phyloP scores from a whole-genome alignment of 2,888 invertebrate genomes.

The Helleia helle region DNA sequence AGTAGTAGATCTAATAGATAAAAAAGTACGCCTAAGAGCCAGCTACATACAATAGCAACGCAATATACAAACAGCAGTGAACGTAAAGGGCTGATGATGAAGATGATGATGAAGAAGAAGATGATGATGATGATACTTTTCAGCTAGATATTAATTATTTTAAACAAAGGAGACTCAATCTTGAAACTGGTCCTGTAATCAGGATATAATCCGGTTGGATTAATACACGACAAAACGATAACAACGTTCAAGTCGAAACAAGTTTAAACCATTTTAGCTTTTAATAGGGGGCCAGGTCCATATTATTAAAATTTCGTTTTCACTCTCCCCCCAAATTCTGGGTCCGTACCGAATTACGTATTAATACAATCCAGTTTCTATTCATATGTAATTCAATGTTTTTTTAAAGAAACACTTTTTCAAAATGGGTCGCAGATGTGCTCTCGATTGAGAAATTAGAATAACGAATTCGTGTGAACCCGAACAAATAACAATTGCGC shows the following conservation, averaged over 20 bases:
- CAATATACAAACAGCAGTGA: no score
- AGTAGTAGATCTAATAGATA: no score
- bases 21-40: no score
- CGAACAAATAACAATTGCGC: slow-evolving; percentile 17
- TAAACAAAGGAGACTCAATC: background rate
- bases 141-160: no score
- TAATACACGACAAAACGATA: slow-evolving; percentile 21
- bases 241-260: slow-evolving; percentile 31
- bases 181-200: slow-evolving; percentile 11
- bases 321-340: slow-evolving; percentile 59
- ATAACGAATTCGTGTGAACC: slow-evolving; percentile 52
- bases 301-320: slow-evolving; percentile 57
- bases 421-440: slow-evolving; percentile 64
- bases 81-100: no score
- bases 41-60: no score
- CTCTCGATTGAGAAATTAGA: slow-evolving; percentile 59
- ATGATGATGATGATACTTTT: no score
- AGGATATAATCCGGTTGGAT: slow-evolving; percentile 16
- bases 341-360: slow-evolving; percentile 65
- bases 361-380: slow-evolving; percentile 71
- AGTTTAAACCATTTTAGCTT: slow-evolving; percentile 43
- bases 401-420: slow-evolving; percentile 55
- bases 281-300: slow-evolving; percentile 42
- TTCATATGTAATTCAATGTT: slow-evolving; percentile 66
- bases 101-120: no score